Evolutionary conservation across 2,797 vertebrate genomes (phyloP), one percentile per base, ranked within the genome.

Genomic region (Takifugu rubripes): DNA sequence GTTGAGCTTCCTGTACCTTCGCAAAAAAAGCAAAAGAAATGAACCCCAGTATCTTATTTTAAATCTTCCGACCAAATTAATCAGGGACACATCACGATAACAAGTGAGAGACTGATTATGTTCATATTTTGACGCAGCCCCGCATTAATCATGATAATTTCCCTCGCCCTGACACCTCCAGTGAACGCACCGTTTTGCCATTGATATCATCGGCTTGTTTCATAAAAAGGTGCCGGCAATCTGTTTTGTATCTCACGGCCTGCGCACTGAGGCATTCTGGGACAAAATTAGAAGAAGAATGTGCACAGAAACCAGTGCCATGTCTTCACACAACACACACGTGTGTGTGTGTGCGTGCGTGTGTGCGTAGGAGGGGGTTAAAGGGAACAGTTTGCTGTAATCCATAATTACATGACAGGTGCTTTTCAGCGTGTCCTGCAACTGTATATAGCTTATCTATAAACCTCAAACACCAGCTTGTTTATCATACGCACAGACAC

Each of bases 91-190:
- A 79, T 84, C 78, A 84, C 81, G 74, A 88, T 84, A 83, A 72
- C 70, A 82, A 85, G 78, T 63, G 57, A 82, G 77, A 71, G 68
- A 64, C 75, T 83, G 77, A 84, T 84, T 83, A 82, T 72, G 59
- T 75, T 69, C 52, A 69, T 77, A 68, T 59, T 59, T 76, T 31
- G 70, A 75, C 33, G 27, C 80, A 86, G 83, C 79, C 73, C 59
- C 40, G 63, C 65, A 84, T 86, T 88, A 88, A 84, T 86, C 77
- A 84, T 81, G 78, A 81, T 86, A 66, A 85, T 86, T 85, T 79
- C 55, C 58, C 50, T 78, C 72, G 65, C 69, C 65, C 67, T 78
- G 79, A 76, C 81, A 85, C 70, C 73, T 84, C 66, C 71, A 79
- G 73, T 68, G 65, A 74, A 74, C 44, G 6, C 55, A 56, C 50